phyloP scores from a whole-genome alignment of 2,797 vertebrate genomes.

The Hapalemur alaotrensis region DNA sequence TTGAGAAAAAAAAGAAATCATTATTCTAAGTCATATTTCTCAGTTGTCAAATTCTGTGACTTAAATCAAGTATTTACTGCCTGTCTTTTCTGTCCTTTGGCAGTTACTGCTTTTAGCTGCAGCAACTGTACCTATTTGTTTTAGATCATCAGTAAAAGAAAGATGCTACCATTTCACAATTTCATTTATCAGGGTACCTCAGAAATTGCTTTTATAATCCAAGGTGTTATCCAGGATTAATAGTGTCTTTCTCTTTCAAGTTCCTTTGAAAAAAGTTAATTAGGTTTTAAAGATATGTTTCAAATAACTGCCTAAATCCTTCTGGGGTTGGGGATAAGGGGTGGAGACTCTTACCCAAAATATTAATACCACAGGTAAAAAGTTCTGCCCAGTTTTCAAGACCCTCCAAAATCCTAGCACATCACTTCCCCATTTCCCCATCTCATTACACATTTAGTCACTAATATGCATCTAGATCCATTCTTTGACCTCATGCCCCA shows the following conservation, averaged over 20 bases:
- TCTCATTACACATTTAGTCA: neutral
- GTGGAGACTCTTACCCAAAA: neutral
- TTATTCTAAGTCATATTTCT: slow-evolving; percentile 58
- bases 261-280: neutral
- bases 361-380: neutral
- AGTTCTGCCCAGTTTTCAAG: neutral
- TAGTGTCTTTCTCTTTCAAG: neutral
- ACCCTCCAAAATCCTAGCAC: neutral
- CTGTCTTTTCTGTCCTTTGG: neutral
- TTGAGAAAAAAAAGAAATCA: neutral
- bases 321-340: neutral
- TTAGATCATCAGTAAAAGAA: neutral
- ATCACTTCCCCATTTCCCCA: neutral
- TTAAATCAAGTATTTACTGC: neutral
- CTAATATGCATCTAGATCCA: neutral
- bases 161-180: neutral
- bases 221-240: slow-evolving; percentile 17
- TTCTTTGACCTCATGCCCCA: neutral
- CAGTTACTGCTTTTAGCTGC: neutral
- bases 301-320: slow-evolving; percentile 10
- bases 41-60: neutral
- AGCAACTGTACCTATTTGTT: neutral
- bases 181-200: neutral
- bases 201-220: slow-evolving; percentile 4
- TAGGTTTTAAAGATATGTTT: neutral